Percentiles rank a stretch among this genome's conserved stretches.
Conservation (phyloP, 2,797 vertebrate genomes). For the Onychomys torridus region DNA sequence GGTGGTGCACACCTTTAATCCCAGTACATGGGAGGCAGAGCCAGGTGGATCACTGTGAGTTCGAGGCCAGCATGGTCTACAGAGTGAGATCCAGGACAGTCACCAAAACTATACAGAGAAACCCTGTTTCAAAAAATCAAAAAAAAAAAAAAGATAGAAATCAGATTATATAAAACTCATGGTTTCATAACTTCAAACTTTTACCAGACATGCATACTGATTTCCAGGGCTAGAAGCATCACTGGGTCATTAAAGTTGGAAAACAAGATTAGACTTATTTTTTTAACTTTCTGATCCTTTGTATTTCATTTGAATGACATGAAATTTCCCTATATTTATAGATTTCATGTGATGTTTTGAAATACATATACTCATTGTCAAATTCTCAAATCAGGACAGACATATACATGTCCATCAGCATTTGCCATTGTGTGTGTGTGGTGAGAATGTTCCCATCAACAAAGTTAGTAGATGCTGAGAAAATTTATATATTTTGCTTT, state of each 20-base stretch:
- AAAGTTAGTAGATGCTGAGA: constrained; percentile 2
- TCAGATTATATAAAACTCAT: too few species aligned
- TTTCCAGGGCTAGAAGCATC: too few species aligned
- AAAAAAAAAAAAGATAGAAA: neutral
- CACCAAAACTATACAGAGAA: too few species aligned
- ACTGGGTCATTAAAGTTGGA: constrained; percentile 52
- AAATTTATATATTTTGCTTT: constrained; percentile 7
- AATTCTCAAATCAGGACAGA: neutral
- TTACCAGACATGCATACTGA: too few species aligned
- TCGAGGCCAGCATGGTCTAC: too few species aligned
- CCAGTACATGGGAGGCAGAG: too few species aligned
- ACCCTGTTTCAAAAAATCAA: too few species aligned
- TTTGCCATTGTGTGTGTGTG: neutral
- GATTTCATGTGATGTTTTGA: neutral
- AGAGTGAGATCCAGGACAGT: too few species aligned
- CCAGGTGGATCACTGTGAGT: too few species aligned
- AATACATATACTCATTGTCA: neutral
- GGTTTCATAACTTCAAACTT: too few species aligned
- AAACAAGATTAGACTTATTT: constrained; percentile 46
- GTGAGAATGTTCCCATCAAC: neutral
- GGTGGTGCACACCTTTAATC: too few species aligned
- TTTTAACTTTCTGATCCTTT: neutral
- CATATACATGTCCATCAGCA: neutral
- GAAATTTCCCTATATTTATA: neutral
- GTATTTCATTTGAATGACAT: neutral